Conservation (phyloP, 2,113 vertebrate genomes). For the Rhombomys opimus region DNA sequence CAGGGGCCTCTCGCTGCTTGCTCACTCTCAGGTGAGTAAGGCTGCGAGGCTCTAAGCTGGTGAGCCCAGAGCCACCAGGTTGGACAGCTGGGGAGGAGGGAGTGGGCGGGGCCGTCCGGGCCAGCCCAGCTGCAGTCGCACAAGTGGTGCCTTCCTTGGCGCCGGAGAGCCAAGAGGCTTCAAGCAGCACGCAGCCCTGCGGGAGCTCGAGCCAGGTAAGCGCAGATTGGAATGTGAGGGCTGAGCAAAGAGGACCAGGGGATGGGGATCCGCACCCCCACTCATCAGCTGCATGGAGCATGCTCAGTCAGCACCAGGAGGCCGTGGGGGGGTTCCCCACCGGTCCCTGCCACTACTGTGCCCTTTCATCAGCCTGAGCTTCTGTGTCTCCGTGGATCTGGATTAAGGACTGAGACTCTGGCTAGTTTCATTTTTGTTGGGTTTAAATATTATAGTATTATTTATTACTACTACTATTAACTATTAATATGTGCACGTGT, state of each 20-base stretch:
- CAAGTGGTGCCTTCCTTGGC: fast-evolving
- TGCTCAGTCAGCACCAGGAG: background rate
- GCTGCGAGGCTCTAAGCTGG: fast-evolving
- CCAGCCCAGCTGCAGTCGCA: background rate
- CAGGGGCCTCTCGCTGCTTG: background rate
- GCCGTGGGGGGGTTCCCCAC: fast-evolving
- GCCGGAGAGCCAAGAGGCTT: background rate
- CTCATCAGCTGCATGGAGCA: background rate
- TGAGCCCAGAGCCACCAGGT: too few species aligned
- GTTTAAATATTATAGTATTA: background rate
- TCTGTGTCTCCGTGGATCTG: background rate
- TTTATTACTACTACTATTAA: too few species aligned
- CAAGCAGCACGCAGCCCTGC: background rate
- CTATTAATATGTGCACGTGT: background rate
- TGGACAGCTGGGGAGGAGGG: background rate
- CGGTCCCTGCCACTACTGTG: background rate
- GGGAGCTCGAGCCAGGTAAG: constrained; percentile 42
- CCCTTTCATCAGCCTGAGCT: background rate
- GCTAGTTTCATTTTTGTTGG: background rate
- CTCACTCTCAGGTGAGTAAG: background rate
- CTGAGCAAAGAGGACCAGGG: background rate
- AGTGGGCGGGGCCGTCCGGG: background rate
- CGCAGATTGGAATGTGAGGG: background rate
- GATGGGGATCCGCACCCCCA: background rate
- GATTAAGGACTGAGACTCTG: background rate